These are phyloP conservation scores for Brachyptera risi DNA, from an alignment of 2,888 invertebrate species.

Conservation along the genomic window DNA sequence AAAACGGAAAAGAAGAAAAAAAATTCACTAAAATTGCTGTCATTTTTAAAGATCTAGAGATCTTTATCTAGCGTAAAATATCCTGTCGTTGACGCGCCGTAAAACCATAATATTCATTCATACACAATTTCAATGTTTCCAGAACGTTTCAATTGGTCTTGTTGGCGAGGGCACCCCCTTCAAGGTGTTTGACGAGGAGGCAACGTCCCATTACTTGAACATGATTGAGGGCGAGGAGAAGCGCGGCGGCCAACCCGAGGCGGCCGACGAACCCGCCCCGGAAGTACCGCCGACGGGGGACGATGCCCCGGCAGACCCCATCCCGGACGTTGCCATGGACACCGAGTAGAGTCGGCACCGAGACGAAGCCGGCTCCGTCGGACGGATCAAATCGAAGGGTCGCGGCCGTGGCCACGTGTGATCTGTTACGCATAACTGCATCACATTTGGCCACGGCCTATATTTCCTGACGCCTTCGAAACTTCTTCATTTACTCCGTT, in stretches of 20 bases:
- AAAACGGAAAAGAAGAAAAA: no score
- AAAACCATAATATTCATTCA: no score
- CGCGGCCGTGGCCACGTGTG: neutral
- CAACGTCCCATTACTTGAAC: slow-evolving; percentile 55
- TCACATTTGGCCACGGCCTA: neutral
- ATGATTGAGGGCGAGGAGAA: slow-evolving; percentile 56
- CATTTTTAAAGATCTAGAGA: no score
- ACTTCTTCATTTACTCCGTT: no score
- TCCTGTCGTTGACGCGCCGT: no score
- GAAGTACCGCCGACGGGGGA: slow-evolving; percentile 42
- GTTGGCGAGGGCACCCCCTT: slow-evolving; percentile 84
- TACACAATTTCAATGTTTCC: slow-evolving; percentile 38
- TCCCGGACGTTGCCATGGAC: slow-evolving; percentile 50
- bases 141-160: slow-evolving; percentile 91
- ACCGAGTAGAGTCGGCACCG: slow-evolving; percentile 42
- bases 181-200: slow-evolving; percentile 74
- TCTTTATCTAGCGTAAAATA: no score
- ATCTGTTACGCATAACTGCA: neutral
- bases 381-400: neutral
- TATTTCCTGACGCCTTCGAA: no score
- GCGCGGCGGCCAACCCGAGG: slow-evolving; percentile 42
- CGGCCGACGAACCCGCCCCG: slow-evolving; percentile 34
- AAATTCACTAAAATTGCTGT: no score
- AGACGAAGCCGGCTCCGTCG: no score
- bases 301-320: slow-evolving; percentile 47